A percentile compares a stretch with the other conserved stretches of the same genome.
Conservation (phyloP, 1,140 invertebrate species). For the Formica exsecta region DNA sequence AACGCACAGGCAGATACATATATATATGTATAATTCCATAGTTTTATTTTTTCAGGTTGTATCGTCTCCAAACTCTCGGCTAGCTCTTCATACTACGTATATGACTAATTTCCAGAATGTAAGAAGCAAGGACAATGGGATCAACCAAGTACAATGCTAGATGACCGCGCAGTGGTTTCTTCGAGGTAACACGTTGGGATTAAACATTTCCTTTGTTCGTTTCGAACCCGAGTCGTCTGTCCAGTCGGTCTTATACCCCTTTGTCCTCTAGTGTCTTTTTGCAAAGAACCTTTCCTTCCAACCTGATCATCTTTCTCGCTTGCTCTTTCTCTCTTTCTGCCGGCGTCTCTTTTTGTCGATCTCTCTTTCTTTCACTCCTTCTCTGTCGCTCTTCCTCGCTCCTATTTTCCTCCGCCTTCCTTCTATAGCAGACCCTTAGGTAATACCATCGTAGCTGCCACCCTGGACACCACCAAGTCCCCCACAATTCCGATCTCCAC, state of each 20-base stretch:
- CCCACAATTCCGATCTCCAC: slow-evolving; percentile 73
- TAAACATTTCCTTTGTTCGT: slow-evolving; percentile 78
- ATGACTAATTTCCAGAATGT: slow-evolving; percentile 68
- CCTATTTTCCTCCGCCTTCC: slow-evolving; percentile 43
- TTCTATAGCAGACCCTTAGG: slow-evolving; percentile 74
- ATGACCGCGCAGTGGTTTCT: slow-evolving; percentile 73
- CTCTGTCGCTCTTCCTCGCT: neutral
- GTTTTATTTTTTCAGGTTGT: slow-evolving; percentile 28
- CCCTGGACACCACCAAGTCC: slow-evolving; percentile 60
- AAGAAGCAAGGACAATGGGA: slow-evolving; percentile 70
- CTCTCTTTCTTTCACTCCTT: slow-evolving; percentile 2
- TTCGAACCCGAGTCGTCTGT: slow-evolving; percentile 67
- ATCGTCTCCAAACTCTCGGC: slow-evolving; percentile 5
- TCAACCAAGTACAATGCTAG: slow-evolving; percentile 70
- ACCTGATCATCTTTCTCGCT: slow-evolving; percentile 13
- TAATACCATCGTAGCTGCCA: slow-evolving; percentile 73
- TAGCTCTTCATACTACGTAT: neutral
- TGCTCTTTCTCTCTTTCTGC: slow-evolving; percentile 11
- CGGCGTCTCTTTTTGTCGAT: slow-evolving; percentile 38
- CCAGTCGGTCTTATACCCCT: slow-evolving; percentile 70
- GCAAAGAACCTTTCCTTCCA: slow-evolving; percentile 55
- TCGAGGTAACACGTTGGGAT: slow-evolving; percentile 75
- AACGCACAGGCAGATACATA: neutral
- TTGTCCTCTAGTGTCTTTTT: slow-evolving; percentile 74
- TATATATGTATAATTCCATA: neutral